A percentile compares a stretch with the other conserved stretches of the same genome.
Evolutionary conservation across 2,113 vertebrate genomes (phyloP).

Genomic region (Pantherophis guttatus): DNA sequence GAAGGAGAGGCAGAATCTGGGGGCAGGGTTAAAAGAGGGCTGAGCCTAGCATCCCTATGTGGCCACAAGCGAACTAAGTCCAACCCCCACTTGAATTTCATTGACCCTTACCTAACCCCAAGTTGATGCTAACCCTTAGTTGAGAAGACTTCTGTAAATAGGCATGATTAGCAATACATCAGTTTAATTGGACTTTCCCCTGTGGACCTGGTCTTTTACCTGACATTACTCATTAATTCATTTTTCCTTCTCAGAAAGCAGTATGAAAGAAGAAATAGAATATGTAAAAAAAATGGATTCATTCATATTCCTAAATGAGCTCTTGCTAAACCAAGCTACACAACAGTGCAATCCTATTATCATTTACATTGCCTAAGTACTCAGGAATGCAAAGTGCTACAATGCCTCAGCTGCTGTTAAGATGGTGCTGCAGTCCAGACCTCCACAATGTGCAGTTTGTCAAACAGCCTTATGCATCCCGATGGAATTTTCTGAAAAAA

Average conservation of each 20-base stretch:
- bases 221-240: neutral
- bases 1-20: no score
- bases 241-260: neutral
- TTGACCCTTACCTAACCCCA: no score
- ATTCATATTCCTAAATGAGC: slow-evolving; percentile 1
- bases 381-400: neutral
- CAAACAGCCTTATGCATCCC: neutral
- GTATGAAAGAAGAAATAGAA: neutral
- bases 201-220: no score
- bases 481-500: no score
- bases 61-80: no score
- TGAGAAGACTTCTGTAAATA: no score
- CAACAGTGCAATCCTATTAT: neutral
- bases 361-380: neutral
- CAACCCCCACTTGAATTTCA: no score
- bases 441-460: neutral
- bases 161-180: no score
- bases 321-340: slow-evolving; percentile 19
- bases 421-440: neutral
- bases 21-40: no score
- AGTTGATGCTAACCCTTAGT: no score
- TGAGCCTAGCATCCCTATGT: no score
- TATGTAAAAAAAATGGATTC: neutral
- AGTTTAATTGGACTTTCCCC: no score
- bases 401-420: neutral